Evolutionary conservation across 2,113 vertebrate genomes (phyloP), one percentile per base, ranked within the genome.

Genomic region (Planiliza haematocheilus): DNA sequence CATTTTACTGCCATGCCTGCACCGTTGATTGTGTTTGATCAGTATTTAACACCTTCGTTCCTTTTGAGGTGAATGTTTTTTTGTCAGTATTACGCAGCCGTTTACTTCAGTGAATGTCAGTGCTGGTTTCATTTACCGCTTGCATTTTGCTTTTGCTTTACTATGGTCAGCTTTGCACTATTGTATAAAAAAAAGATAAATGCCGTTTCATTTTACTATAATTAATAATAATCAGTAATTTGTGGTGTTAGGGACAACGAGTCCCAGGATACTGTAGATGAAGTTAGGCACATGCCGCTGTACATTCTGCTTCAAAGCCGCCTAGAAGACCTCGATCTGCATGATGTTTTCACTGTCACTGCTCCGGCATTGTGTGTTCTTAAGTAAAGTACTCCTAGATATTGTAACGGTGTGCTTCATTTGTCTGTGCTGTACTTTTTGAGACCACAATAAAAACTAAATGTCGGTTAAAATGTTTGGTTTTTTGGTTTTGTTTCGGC

Each of bases 381-480:
- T 64, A 65, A 82, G 53, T 76, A 50, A 77, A 67, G 21, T 50
- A 61, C 58, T 77, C 60, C 39, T 79, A 12, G 34, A 70, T 89
- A 76, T 87, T 67, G 84, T 89, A 64, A 62, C 34, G 21, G 56
- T 79, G 80, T 65, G 83, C 77, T 87, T 86, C 57, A 79, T 81
- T 89, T 83, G 69, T 87, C 74, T 83, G 90, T 88, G 84, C 68
- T 88, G 86, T 91, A 84, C 76, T 86, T 89, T 92, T 90, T 79
- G 77, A 91, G 75, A 88, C 43, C 74, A 85, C 79, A 88, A 91
- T 89, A 87, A 91, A 87, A 85, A 71, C 14, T 71, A 58, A 82
- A 77, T 86, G 85, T 90, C 79, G 42, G 24, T 52, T 63, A 60
- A 70, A 53, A 0, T 1, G 1, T 14, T 8, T 7, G 8, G 0